These are phyloP conservation scores for Potamarius usumacintae DNA, from an alignment of 2,113 vertebrate genomes.

Conservation along the genomic window DNA sequence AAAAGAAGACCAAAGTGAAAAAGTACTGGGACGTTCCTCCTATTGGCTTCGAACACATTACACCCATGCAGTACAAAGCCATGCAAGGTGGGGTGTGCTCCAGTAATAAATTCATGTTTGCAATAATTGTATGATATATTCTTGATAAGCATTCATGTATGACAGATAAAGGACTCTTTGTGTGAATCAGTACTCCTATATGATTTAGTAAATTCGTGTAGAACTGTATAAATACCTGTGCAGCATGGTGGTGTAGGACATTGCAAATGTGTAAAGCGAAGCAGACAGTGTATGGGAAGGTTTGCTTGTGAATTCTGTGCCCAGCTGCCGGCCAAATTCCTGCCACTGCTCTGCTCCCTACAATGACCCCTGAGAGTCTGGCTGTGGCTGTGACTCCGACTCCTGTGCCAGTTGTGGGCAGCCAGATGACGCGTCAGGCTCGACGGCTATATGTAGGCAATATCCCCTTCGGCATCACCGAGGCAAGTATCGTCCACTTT, in stretches of 20 bases:
- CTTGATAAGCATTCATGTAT: not conserved
- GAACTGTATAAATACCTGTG: not conserved
- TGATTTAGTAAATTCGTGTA: not conserved
- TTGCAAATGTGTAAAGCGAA: not conserved
- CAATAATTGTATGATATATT: not conserved
- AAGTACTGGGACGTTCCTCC: constrained; percentile 94
- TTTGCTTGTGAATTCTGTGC: not conserved
- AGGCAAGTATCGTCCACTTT: constrained; percentile 68
- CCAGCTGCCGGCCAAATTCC: constrained; percentile 93
- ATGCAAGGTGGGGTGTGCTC: constrained; percentile 82
- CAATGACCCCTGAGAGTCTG: constrained; percentile 89
- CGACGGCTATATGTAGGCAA: constrained; percentile 90
- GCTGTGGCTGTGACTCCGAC: constrained; percentile 88
- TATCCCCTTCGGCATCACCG: constrained; percentile 92
- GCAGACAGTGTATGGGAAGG: not conserved
- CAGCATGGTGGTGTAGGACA: not conserved
- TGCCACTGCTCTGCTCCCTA: constrained; percentile 88
- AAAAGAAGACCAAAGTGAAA: constrained; percentile 90
- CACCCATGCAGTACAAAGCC: constrained; percentile 94
- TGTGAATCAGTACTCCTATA: not conserved
- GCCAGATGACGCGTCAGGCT: constrained; percentile 92
- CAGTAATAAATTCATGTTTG: not conserved
- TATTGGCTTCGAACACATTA: constrained; percentile 89
- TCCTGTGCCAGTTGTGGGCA: constrained; percentile 89
- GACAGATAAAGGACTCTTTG: not conserved